Evolutionary conservation across 1,140 invertebrate species (phyloP).

Genomic region (Ephestia elutella): DNA sequence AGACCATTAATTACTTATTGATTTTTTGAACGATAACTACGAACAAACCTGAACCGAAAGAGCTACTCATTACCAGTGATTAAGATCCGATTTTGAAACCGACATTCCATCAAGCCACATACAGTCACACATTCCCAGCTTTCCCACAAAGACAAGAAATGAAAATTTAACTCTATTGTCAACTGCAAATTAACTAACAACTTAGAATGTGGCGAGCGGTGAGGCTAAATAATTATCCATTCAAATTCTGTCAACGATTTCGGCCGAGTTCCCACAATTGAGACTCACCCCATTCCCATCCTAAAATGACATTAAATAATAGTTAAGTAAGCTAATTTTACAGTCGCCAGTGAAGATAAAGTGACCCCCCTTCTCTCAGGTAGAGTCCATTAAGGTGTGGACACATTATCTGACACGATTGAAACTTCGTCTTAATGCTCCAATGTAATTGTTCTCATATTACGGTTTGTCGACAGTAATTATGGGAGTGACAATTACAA

Average conservation of each 20-base stretch:
- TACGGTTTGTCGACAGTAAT: constrained; percentile 34
- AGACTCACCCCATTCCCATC: constrained; percentile 37
- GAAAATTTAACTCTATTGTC: constrained; percentile 6
- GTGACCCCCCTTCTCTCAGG: constrained; percentile 23
- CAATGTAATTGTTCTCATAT: constrained; percentile 42
- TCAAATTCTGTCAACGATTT: constrained; percentile 35
- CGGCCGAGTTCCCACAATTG: constrained; percentile 37
- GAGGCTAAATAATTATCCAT: constrained; percentile 36
- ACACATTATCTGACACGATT: constrained; percentile 36
- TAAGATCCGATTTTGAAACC: background rate
- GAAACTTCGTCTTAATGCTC: constrained; percentile 23
- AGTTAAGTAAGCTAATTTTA: constrained; percentile 50
- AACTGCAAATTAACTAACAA: constrained; percentile 22
- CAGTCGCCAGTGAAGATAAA: constrained; percentile 30
- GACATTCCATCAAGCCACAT: constrained; percentile 1
- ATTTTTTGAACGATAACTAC: constrained; percentile 31
- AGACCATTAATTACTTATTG: constrained; percentile 58
- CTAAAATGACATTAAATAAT: constrained; percentile 49
- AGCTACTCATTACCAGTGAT: background rate
- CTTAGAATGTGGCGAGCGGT: constrained; percentile 25
- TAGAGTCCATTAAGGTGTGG: constrained; percentile 33
- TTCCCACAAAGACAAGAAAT: background rate
- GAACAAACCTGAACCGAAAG: background rate
- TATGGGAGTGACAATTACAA: constrained; percentile 24
- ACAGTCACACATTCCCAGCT: background rate